A percentile compares a stretch with the other conserved stretches of the same genome.
These are phyloP conservation scores for Anodontia alba DNA, from an alignment of 2,888 invertebrate genomes.

Conservation along the genomic window DNA sequence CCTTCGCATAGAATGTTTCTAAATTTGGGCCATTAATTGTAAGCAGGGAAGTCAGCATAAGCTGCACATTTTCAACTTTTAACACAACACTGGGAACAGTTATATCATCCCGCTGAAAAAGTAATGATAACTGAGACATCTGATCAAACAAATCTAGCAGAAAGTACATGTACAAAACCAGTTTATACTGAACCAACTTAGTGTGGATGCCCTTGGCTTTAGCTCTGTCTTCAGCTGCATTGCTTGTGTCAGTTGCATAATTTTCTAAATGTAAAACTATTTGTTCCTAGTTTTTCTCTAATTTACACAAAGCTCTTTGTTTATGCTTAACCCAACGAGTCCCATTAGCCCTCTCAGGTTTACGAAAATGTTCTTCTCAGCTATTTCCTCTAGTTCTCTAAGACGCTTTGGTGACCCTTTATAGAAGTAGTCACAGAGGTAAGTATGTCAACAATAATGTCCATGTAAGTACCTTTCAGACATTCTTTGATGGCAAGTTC, in stretches of 20 bases:
- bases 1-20: too few species aligned
- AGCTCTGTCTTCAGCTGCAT: background rate
- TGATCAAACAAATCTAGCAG: too few species aligned
- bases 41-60: too few species aligned
- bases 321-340: background rate
- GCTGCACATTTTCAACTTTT: too few species aligned
- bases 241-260: slow-evolving; percentile 3
- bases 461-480: too few species aligned
- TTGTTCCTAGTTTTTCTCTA: background rate
- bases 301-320: background rate
- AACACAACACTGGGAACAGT: too few species aligned
- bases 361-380: background rate
- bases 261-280: background rate
- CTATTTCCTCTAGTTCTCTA: background rate
- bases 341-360: background rate
- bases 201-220: slow-evolving; percentile 1
- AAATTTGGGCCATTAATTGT: too few species aligned
- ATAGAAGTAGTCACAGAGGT: background rate
- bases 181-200: background rate
- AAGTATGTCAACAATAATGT: too few species aligned
- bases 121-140: too few species aligned
- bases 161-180: background rate
- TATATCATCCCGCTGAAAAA: too few species aligned
- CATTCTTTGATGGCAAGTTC: background rate
- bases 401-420: background rate